A percentile compares a stretch with the other conserved stretches of the same genome.
Conservation (phyloP, 2,113 vertebrate species). For the Pogona vitticeps region DNA sequence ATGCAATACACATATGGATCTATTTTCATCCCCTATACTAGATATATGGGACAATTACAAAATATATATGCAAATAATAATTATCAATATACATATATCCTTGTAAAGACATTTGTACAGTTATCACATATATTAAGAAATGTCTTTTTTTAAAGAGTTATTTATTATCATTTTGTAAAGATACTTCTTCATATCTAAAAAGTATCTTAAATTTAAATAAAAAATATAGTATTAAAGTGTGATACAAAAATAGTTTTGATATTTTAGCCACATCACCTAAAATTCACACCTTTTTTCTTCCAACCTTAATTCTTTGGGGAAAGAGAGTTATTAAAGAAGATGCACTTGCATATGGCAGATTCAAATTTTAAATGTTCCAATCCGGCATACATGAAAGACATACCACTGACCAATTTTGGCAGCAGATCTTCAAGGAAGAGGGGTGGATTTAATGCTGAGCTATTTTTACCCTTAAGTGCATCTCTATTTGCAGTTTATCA, state of each 20-base stretch:
- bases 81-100: too few species aligned
- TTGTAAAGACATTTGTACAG: too few species aligned
- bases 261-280: background rate
- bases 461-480: constrained; percentile 72
- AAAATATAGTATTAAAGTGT: background rate
- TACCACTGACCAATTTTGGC: constrained; percentile 54
- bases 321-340: constrained; percentile 7
- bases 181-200: background rate
- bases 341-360: constrained; percentile 19
- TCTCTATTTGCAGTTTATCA: constrained; percentile 59
- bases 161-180: too few species aligned
- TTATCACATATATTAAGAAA: too few species aligned
- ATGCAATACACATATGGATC: background rate
- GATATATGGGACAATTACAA: background rate
- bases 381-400: constrained; percentile 43
- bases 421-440: constrained; percentile 46
- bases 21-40: background rate
- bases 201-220: background rate
- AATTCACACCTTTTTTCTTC: background rate
- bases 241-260: background rate
- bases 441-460: constrained; percentile 57
- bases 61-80: too few species aligned
- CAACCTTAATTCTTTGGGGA: background rate
- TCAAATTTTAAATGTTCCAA: constrained; percentile 41
- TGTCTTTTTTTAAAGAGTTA: too few species aligned